These are phyloP conservation scores for Ptiloglossa arizonensis DNA, from an alignment of 1,140 invertebrate genomes.

Conservation along the genomic window DNA sequence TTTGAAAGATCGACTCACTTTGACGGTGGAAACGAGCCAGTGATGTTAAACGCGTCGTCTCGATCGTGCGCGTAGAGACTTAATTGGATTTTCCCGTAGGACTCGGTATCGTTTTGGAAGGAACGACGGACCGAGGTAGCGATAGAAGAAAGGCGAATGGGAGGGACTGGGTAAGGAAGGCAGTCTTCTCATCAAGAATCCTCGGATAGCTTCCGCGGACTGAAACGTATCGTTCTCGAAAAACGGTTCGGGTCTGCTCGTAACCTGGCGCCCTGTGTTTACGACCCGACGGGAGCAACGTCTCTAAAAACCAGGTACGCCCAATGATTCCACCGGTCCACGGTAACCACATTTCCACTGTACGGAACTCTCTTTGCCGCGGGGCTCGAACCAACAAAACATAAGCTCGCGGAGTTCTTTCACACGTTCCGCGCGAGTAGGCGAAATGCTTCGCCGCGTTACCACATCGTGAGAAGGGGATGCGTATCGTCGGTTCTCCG, in stretches of 20 bases:
- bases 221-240: conserved; percentile 65
- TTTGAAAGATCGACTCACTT: no score
- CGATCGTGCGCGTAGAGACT: neutral
- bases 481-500: no score
- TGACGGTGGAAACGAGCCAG: neutral
- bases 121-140: neutral
- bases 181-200: conserved; percentile 52
- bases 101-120: neutral
- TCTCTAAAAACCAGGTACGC: conserved; percentile 71
- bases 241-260: conserved; percentile 63
- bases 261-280: conserved; percentile 74
- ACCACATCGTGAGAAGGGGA: no score
- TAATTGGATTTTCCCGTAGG: neutral
- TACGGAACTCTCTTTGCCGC: conserved; percentile 58
- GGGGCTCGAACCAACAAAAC: conserved; percentile 24
- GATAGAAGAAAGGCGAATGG: neutral
- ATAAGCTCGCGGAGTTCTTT: conserved; percentile 15
- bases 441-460: no score
- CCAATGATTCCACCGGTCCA: conserved; percentile 67
- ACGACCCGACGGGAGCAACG: conserved; percentile 74
- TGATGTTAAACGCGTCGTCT: neutral
- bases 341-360: conserved; percentile 59
- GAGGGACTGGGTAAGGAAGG: neutral
- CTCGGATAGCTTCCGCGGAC: conserved; percentile 64
- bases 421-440: conserved; percentile 10